Percentiles rank a stretch among this genome's conserved stretches.
These are phyloP conservation scores for Bombycilla garrulus DNA, from an alignment of 2,113 vertebrate genomes.

Conservation along the genomic window DNA sequence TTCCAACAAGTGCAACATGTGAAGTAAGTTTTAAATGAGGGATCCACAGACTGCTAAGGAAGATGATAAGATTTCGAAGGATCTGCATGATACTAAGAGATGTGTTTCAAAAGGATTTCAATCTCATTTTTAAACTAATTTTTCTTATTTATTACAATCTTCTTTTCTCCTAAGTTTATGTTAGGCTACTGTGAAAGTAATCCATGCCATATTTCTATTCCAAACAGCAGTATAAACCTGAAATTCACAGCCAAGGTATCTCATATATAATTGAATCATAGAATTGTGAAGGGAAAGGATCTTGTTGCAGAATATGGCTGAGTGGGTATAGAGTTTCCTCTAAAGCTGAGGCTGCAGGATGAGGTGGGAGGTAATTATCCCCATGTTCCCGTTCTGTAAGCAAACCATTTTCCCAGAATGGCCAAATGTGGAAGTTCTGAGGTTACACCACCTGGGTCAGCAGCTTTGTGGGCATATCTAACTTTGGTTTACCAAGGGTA, in stretches of 20 bases:
- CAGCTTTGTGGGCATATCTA: neutral
- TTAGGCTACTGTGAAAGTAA: neutral
- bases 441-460: neutral
- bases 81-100: neutral
- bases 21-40: constrained; percentile 25
- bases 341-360: neutral
- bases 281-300: neutral
- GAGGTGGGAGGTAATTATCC: neutral
- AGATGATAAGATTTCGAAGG: neutral
- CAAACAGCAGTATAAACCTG: neutral
- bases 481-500: neutral
- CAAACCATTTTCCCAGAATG: neutral
- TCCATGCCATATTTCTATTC: neutral
- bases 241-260: neutral
- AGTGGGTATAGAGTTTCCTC: neutral
- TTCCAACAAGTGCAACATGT: constrained; percentile 19
- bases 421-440: neutral
- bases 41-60: neutral
- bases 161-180: neutral
- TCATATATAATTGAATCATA: neutral
- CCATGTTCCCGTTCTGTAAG: neutral
- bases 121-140: neutral
- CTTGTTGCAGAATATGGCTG: neutral
- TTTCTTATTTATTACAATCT: neutral
- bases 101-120: constrained; percentile 1